These are phyloP conservation scores for Drosophila ogumai DNA, from an alignment of 1,140 invertebrate genomes.

Conservation along the genomic window DNA sequence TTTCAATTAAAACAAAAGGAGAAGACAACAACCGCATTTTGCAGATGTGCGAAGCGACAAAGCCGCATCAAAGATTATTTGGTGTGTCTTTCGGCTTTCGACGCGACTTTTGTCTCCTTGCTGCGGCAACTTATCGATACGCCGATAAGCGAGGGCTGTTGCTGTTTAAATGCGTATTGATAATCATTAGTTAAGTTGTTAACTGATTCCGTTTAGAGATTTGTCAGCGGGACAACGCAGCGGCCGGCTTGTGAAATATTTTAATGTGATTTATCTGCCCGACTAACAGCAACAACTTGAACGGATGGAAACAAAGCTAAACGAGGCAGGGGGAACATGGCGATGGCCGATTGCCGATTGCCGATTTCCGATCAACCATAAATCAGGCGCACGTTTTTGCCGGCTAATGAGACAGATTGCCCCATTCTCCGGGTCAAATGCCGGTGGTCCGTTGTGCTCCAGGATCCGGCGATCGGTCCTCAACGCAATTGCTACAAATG, in stretches of 20 bases:
- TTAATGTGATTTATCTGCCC: slow-evolving; percentile 78
- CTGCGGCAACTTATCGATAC: slow-evolving; percentile 36
- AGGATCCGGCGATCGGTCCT: slow-evolving; percentile 16
- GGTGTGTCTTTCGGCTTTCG: slow-evolving; percentile 22
- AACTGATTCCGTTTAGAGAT: slow-evolving; percentile 80
- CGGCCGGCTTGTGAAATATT: slow-evolving; percentile 62
- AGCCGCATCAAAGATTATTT: slow-evolving; percentile 71
- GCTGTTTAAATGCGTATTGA: slow-evolving; percentile 70
- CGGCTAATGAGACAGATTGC: slow-evolving; percentile 79
- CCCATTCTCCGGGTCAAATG: slow-evolving; percentile 37
- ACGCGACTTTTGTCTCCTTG: slow-evolving; percentile 1
- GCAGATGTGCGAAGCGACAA: slow-evolving; percentile 69
- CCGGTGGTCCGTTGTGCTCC: slow-evolving; percentile 39
- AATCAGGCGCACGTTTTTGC: slow-evolving; percentile 68
- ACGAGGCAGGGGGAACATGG: slow-evolving; percentile 14
- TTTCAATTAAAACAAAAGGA: background rate
- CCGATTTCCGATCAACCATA: slow-evolving; percentile 39
- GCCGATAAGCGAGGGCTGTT: slow-evolving; percentile 35
- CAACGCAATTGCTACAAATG: slow-evolving; percentile 71
- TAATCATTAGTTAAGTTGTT: slow-evolving; percentile 84
- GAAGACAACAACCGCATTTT: slow-evolving; percentile 27
- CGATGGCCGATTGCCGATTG: slow-evolving; percentile 16
- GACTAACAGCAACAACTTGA: slow-evolving; percentile 36
- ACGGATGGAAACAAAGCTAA: too few relatives aligned
- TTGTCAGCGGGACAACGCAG: slow-evolving; percentile 60